Percentiles rank a stretch among this genome's conserved stretches.
Evolutionary conservation across 1,140 invertebrate genomes (phyloP).

Genomic region (Hycleus phaleratus): DNA sequence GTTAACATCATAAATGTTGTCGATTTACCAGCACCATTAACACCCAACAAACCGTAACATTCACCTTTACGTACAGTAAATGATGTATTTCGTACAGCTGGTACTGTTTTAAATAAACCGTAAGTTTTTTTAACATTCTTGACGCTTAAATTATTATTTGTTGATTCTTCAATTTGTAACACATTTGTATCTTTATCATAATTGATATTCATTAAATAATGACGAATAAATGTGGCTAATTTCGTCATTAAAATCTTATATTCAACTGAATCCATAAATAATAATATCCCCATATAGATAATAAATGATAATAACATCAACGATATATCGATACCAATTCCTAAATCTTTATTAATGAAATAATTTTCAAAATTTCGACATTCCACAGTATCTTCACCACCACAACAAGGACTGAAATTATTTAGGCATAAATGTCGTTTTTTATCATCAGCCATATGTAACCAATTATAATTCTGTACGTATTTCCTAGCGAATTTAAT

Average conservation of each 20-base stretch:
- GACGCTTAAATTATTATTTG: neutral
- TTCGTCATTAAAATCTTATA: neutral
- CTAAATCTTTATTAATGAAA: slow-evolving; percentile 1
- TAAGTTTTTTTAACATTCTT: neutral
- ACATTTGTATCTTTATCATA: too few species aligned
- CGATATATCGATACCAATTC: slow-evolving; percentile 2
- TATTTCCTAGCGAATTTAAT: slow-evolving; percentile 25
- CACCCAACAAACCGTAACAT: slow-evolving; percentile 85
- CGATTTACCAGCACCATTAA: slow-evolving; percentile 73
- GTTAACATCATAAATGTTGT: slow-evolving; percentile 87
- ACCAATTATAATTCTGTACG: slow-evolving; percentile 30
- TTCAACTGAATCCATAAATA: slow-evolving; percentile 1
- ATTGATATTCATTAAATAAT: too few species aligned
- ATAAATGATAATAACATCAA: neutral
- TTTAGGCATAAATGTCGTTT: slow-evolving; percentile 10
- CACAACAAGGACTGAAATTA: slow-evolving; percentile 24
- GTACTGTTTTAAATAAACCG: neutral
- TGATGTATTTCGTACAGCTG: neutral
- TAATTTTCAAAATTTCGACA: neutral
- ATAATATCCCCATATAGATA: neutral
- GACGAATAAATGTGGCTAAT: too few species aligned
- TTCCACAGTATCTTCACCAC: neutral
- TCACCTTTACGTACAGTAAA: slow-evolving; percentile 43
- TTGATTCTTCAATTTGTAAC: too few species aligned
- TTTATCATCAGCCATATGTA: slow-evolving; percentile 11